Percentiles rank a stretch among this genome's conserved stretches.
Evolutionary conservation across 2,113 vertebrate species (phyloP).

Genomic region (Lynx canadensis): DNA sequence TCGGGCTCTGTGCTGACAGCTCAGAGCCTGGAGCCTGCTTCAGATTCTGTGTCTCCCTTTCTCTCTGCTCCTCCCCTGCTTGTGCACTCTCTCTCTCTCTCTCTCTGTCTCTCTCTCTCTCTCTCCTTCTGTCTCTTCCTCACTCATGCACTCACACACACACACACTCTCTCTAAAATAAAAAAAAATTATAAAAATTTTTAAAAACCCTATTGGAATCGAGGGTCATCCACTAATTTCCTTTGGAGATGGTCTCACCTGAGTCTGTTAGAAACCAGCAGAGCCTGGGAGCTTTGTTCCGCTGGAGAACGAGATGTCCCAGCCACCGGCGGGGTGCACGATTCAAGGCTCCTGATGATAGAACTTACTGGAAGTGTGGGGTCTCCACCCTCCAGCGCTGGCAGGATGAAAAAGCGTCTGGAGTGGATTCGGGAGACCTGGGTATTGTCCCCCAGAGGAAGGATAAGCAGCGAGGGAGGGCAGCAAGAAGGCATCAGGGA

Average conservation of each 20-base stretch:
- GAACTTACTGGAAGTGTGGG: not conserved
- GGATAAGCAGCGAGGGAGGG: rapidly evolving
- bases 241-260: not conserved
- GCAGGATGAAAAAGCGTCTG: no score
- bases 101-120: no score
- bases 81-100: no score
- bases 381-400: not conserved
- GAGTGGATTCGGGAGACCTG: not conserved
- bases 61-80: no score
- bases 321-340: rapidly evolving
- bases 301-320: not conserved
- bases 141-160: no score
- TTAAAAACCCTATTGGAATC: not conserved
- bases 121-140: no score
- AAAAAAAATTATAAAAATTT: no score
- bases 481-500: rapidly evolving
- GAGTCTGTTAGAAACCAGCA: rapidly evolving
- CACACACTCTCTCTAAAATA: no score
- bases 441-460: not conserved
- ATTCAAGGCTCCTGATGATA: not conserved
- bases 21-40: no score
- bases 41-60: no score
- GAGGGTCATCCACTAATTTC: not conserved
- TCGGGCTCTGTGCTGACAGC: no score
- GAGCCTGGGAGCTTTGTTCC: rapidly evolving